These are phyloP conservation scores for Hirtodrosophila cameraria DNA, from an alignment of 2,888 invertebrate genomes.

Conservation along the genomic window DNA sequence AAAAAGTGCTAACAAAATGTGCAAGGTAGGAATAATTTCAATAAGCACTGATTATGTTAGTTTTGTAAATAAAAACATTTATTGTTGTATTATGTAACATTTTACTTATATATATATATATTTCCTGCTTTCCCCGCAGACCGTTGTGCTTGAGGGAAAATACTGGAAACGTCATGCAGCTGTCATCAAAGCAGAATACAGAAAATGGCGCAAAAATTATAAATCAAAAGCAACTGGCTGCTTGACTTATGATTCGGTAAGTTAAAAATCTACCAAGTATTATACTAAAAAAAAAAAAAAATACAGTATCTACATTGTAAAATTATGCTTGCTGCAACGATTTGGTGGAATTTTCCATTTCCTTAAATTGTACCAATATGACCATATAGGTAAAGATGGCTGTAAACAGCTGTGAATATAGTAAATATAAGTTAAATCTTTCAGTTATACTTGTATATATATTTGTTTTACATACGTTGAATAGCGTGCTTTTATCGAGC, in stretches of 20 bases:
- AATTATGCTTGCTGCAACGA: conserved; percentile 34
- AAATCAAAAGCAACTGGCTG: conserved; percentile 90
- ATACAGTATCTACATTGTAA: background rate
- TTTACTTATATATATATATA: background rate
- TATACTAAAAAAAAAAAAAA: background rate
- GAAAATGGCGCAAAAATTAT: conserved; percentile 94
- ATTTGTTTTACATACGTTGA: conserved; percentile 61
- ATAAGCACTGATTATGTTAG: background rate
- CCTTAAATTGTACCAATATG: conserved; percentile 81
- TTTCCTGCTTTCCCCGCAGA: conserved; percentile 86
- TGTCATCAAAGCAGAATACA: conserved; percentile 99
- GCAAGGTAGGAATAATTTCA: too few relatives aligned
- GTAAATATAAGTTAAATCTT: background rate
- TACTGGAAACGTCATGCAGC: conserved; percentile 99
- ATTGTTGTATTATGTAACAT: conserved; percentile 2
- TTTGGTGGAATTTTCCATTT: conserved; percentile 79
- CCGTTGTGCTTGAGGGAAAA: conserved; percentile 98
- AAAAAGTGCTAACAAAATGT: too few relatives aligned
- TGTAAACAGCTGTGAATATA: conserved; percentile 71
- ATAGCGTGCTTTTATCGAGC: conserved; percentile 77
- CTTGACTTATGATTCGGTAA: conserved; percentile 90
- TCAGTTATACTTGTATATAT: background rate
- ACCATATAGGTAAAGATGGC: conserved; percentile 81
- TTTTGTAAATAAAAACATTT: conserved; percentile 10
- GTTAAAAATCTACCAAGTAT: conserved; percentile 41